Evolutionary conservation across 1,140 invertebrate species (phyloP), one percentile per base, ranked within the genome.

Genomic region (Neodiprion lecontei): DNA sequence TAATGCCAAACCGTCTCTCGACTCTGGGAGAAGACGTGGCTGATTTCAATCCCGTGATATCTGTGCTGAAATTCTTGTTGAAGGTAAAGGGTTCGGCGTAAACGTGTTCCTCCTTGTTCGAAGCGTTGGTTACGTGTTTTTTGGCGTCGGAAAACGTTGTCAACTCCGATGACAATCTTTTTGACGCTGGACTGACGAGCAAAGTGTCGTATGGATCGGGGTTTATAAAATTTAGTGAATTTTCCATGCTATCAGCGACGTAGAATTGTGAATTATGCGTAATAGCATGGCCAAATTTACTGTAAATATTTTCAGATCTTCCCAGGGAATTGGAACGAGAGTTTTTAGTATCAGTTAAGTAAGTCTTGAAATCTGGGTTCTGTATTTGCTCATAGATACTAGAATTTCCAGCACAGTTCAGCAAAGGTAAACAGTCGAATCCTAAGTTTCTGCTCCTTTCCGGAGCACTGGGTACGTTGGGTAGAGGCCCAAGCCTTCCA

Each of bases 361-460:
- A 79, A 74, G 69, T 72, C 21, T 75, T 77, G 49, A 79, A 79
- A 53, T 74, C 73, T 28, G 78, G 72, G 66, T 73, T 48, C 23
- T 68, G 68, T 1, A 76, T 72, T 40, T 75, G 72, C 23, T 77
- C 75, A 74, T 79, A 77, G 48, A 75, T 72, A 10, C 47, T 73
- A 11, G 70, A 68, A 69, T 61, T 61, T 14, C 87, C 87, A 67
- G 87, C 84, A 86, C 90, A 91, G 72, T 90, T 90, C 53, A 91
- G 81, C 10, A 88, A 89, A 75, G 90, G 89, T 48, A 91, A 86
- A 82, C 91, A 91, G 79, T 90, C 76, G 70, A 79, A 79, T 7
- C 74, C 76, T 69, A 75, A 77, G 28, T 79, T 72, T 69, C 76
- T 79, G 10, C 75, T 68, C 5, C 48, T 67, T 53, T 71, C 75